Base-by-base conservation (phyloP, 2,888 invertebrate species). In the Perdita meconis region DNA sequence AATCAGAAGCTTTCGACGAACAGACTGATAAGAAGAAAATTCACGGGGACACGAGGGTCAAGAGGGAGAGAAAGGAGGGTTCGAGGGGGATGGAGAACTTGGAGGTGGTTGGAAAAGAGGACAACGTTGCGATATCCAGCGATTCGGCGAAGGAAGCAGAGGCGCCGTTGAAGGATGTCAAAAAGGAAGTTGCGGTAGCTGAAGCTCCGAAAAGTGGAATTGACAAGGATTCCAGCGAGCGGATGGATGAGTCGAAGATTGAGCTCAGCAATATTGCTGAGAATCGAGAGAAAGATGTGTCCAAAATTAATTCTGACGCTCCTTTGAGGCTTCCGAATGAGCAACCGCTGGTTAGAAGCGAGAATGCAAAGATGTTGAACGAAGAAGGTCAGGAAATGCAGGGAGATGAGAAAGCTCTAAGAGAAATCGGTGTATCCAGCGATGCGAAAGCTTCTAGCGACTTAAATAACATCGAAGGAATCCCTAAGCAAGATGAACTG, bases 31-130 rank as follows among this genome's bases (percentile, higher is more conserved):
- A 59, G 68, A 74, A 59, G 22, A 71, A 60, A 44, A 19, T 24
- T 0, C 70, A 0, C 12, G 59, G 65, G 0, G 84, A 82, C 3
- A 19, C 53, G 1, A 65, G 82, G 6, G 71, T 82, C n/a, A 82
- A 82, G 56, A 74, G 82, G 26, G 68, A 82, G 0, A 61, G 51
- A 16, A 19, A 10, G 4, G 50, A 47, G n/a, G 53, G 16, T 4
- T 12, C 38, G 13, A 65, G 55, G 13, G 60, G 19, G 0, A 0
- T 6, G 0, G 50, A 50, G 8, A 57, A 16, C 10, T 13, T 8
- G 0, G 57, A 42, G 13, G 6, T n/a, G 0, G 2, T 44, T 0
- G 53, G 0, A 13, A 63, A 63, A 36, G 0, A 10, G 6, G 68
- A 16, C 1, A 30, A 26, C 12, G 3, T n/a, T 0, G 44, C 3